Evolutionary conservation across 2,888 invertebrate genomes (phyloP), one percentile per base, ranked within the genome.

Genomic region (Clusia tigrina): DNA sequence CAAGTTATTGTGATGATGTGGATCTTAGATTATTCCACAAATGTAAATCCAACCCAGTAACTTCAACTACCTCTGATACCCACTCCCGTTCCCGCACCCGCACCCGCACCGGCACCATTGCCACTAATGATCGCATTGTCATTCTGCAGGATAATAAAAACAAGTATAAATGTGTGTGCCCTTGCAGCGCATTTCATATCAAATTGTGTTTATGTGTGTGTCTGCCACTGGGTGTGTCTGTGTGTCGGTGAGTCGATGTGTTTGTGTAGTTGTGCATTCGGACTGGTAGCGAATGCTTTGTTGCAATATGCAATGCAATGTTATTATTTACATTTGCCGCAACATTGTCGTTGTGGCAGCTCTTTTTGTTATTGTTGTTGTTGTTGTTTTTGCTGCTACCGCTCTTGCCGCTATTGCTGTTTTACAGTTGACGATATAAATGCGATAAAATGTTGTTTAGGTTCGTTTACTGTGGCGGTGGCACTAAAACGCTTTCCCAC

Each of bases 371-470:
- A 23, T 54, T 48, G 23, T 57, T 64, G 15, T 15, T 25, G 22
- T 62, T 22, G 24, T 25, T 54, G 23, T 61, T 66, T 62, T 60
- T n/a, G n/a, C n/a, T n/a, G n/a, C n/a, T n/a, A n/a, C n/a, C n/a
- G n/a, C n/a, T n/a, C n/a, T n/a, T n/a, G n/a, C n/a, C n/a, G n/a
- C n/a, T n/a, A n/a, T n/a, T n/a, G n/a, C 23, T 46, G 38, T 62
- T 66, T 62, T 62, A 55, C 60, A 63, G 61, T 62, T 64, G 54
- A 67, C 64, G 64, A 65, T 65, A 63, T 65, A 65, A 67, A 67
- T 56, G 63, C 67, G 62, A 67, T 65, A 65, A 67, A 67, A 62
- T 52, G 52, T 52, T 57, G 51, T 61, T 56, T 60, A 23, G 23
- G 58, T 52, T 46, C 60, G 54, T 60, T 59, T 58, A 46, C 42